A percentile compares a stretch with the other conserved stretches of the same genome.
These are phyloP conservation scores for Panurus biarmicus DNA, from an alignment of 2,113 vertebrate species.

Conservation along the genomic window DNA sequence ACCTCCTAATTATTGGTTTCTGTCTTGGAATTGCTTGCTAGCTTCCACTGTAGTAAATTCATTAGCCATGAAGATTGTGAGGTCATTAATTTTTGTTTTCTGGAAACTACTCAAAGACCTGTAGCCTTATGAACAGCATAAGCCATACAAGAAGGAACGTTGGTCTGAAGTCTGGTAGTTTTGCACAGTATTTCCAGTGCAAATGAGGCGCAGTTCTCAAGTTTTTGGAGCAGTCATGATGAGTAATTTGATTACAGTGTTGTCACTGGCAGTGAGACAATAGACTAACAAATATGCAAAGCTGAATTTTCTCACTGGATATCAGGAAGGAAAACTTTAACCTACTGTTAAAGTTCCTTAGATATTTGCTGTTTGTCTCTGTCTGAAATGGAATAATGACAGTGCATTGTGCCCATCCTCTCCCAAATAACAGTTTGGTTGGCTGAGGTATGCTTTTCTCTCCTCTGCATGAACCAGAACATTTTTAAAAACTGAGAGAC, in stretches of 20 bases:
- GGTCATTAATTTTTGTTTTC: neutral
- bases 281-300: neutral
- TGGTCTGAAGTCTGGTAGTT: neutral
- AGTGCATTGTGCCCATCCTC: accelerated
- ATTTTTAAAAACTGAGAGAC: neutral
- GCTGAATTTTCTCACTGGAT: neutral
- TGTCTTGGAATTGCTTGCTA: neutral
- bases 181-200: neutral
- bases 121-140: neutral
- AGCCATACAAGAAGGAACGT: neutral
- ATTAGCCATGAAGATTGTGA: neutral
- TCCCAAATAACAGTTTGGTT: neutral
- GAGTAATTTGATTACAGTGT: neutral
- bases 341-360: neutral
- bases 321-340: neutral
- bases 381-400: neutral
- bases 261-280: neutral
- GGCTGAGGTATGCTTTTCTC: neutral
- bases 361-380: neutral
- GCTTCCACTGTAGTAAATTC: neutral
- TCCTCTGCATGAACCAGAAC: neutral
- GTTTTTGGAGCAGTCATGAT: neutral
- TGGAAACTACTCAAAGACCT: neutral
- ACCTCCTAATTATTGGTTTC: accelerated
- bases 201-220: too few species aligned